phyloP scores from a whole-genome alignment of 2,797 vertebrate genomes.

The Crenuchus spilurus region DNA sequence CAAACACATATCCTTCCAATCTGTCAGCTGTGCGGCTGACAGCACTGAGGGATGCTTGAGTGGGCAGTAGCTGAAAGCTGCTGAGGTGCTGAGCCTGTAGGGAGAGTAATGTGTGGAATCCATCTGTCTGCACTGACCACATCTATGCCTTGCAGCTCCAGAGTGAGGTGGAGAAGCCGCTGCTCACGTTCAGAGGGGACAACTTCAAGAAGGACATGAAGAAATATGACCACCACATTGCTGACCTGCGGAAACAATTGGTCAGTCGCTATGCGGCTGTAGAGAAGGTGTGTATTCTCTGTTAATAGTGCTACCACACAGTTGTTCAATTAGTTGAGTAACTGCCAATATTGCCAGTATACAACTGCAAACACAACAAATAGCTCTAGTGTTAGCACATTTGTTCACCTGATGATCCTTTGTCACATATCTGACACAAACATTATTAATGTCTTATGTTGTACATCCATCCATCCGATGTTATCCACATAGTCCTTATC shows the following conservation, averaged over 20 bases:
- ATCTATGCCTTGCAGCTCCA: slow-evolving; percentile 81
- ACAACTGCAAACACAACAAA: too few species aligned
- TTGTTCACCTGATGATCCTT: too few species aligned
- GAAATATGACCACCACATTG: slow-evolving; percentile 95
- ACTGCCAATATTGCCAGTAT: too few species aligned
- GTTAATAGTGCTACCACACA: too few species aligned
- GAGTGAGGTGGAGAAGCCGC: slow-evolving; percentile 92
- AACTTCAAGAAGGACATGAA: slow-evolving; percentile 99
- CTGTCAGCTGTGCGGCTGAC: not conserved
- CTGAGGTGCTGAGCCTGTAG: not conserved
- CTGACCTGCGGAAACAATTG: slow-evolving; percentile 93
- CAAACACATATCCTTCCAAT: slow-evolving; percentile 20
- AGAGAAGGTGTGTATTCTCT: slow-evolving; percentile 84
- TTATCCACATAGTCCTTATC: too few species aligned
- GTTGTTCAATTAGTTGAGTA: too few species aligned
- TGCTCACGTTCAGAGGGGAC: slow-evolving; percentile 91
- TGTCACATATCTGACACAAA: too few species aligned
- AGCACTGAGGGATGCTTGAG: slow-evolving; percentile 3
- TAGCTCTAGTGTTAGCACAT: too few species aligned
- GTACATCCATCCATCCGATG: too few species aligned
- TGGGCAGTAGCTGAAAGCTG: slow-evolving; percentile 12
- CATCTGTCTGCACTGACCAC: slow-evolving; percentile 5
- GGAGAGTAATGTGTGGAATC: not conserved
- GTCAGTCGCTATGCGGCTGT: slow-evolving; percentile 88
- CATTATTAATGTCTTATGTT: too few species aligned